Base-by-base conservation (phyloP, 2,113 vertebrate genomes). In the Zosterops hypoxanthus region DNA sequence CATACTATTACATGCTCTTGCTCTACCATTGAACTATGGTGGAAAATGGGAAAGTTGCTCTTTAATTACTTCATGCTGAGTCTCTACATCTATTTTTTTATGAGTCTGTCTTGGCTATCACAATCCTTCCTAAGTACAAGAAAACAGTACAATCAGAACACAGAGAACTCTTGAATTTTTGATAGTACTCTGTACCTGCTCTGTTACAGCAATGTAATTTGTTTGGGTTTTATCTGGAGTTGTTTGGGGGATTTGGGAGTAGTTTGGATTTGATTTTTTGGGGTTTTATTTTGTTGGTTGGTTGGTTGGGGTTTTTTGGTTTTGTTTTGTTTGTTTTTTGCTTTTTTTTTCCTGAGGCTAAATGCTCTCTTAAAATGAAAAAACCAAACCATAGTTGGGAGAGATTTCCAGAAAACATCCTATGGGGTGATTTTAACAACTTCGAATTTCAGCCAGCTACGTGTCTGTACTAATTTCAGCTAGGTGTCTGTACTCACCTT, bases 301-400 rank as follows among this genome's bases (percentile, higher is more conserved):
- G 44, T 71, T n/a, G 18, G 44, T 71, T 73, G 36, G 0, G 14
- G 1, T 12, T 49, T 41, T 42, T 42, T 25, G 4, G 8, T 44
- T 16, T 44, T 24, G 13, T 14, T 59, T 57, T 46, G 8, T 46
- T 41, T 18, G 39, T 46, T 4, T 46, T 39, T 18, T 78, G 14
- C 41, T 61, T 75, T 71, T 82, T 82, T 92, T 91, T 94, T 89
- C 21, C 76, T 80, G 55, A 84, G 57, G 83, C 55, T 87, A 90
- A 84, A 82, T 36, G 34, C 20, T 94, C 56, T 90, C 52, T 55
- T 47, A 18, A 5, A 41, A 84, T 41, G 31, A 64, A 64, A 19
- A 12, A 31, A 31, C 5, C 12, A 26, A 69, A 84, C n/a, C 14
- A 33, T 8, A 26, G 6, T 14, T 36, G 31, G 42, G 47, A 41